Percentiles rank a stretch among this genome's conserved stretches.
Conservation (phyloP, 92 coral and sea anemone genomes). For the Meandrina meandrites region DNA sequence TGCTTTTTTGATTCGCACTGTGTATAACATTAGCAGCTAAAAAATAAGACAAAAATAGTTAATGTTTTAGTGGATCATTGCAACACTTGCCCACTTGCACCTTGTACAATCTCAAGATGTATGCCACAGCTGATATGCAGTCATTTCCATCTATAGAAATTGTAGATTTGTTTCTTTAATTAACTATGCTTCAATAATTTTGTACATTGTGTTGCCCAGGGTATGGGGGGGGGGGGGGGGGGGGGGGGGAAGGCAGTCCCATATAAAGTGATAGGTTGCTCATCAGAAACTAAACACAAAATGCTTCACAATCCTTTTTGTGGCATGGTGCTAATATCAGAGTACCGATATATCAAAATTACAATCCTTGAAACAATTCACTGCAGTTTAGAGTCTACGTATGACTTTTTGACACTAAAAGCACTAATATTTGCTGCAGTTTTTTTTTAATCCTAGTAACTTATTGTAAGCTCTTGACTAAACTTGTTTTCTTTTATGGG, state of each 20-base stretch:
- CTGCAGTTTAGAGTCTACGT: background rate
- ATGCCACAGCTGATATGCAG: too few relatives aligned
- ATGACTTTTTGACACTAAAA: background rate
- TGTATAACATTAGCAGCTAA: background rate
- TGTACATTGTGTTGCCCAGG: background rate
- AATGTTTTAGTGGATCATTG: background rate
- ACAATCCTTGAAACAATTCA: background rate
- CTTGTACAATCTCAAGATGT: too few relatives aligned
- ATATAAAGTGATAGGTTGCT: background rate
- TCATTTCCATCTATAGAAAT: background rate
- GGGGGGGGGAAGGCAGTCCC: background rate
- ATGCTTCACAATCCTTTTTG: background rate
- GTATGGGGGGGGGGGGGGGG: background rate
- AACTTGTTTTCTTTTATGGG: constrained; percentile 6
- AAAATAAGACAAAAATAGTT: background rate
- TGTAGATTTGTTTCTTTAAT: background rate
- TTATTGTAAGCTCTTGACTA: background rate
- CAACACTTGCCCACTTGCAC: background rate
- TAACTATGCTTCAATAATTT: background rate
- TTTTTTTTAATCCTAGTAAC: background rate
- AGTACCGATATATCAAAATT: background rate
- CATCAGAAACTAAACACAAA: background rate
- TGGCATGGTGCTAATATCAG: background rate
- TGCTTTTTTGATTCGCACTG: background rate
- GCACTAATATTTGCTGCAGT: background rate